These are phyloP conservation scores for Elegia similella DNA, from an alignment of 2,888 invertebrate species.

Conservation along the genomic window DNA sequence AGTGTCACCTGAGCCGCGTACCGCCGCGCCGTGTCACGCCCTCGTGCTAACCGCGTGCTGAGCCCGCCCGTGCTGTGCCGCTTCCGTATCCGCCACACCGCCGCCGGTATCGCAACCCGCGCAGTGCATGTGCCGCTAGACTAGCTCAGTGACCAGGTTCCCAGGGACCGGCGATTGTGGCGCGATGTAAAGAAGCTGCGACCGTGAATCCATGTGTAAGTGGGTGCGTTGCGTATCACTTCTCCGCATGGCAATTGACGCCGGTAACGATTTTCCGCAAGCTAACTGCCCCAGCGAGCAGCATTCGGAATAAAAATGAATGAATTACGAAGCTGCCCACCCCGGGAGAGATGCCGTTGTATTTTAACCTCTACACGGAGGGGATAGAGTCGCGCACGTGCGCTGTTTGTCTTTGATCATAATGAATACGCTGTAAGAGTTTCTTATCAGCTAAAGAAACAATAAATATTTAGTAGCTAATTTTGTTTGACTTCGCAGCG, in stretches of 20 bases:
- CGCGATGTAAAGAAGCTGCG: slow-evolving; percentile 77
- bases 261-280: slow-evolving; percentile 62
- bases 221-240: slow-evolving; percentile 65
- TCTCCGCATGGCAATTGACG: slow-evolving; percentile 58
- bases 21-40: slow-evolving; percentile 41
- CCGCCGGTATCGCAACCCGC: slow-evolving; percentile 40
- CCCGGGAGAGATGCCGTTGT: slow-evolving; percentile 46
- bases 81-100: slow-evolving; percentile 26
- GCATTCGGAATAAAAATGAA: slow-evolving; percentile 62
- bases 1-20: slow-evolving; percentile 49
- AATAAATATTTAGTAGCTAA: slow-evolving; percentile 40
- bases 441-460: slow-evolving; percentile 40
- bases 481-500: slow-evolving; percentile 30
- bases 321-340: slow-evolving; percentile 57
- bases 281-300: slow-evolving; percentile 47
- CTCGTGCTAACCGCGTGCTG: slow-evolving; percentile 42
- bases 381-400: slow-evolving; percentile 68
- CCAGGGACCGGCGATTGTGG: slow-evolving; percentile 87
- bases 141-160: slow-evolving; percentile 82
- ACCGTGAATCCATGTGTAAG: slow-evolving; percentile 78
- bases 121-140: slow-evolving; percentile 81
- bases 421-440: slow-evolving; percentile 48
- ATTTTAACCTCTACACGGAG: slow-evolving; percentile 63
- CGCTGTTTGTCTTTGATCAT: slow-evolving; percentile 51
- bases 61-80: slow-evolving; percentile 27